Conservation (phyloP, 1,140 invertebrate species). For the Mizuhopecten yessoensis region DNA sequence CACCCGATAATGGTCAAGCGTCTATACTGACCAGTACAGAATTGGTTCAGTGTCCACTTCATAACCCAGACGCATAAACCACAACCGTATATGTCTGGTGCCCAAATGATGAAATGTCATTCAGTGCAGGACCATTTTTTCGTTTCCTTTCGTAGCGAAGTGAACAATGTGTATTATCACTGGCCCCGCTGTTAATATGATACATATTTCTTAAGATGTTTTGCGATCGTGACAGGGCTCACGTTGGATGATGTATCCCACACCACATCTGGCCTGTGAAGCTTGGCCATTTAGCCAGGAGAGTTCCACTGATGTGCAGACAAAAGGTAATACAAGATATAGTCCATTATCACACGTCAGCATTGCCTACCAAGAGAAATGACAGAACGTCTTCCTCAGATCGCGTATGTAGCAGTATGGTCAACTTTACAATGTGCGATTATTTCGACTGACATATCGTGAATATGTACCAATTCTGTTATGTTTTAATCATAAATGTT, state of each 20-base stretch:
- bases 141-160: background rate
- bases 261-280: background rate
- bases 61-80: background rate
- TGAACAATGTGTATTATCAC: background rate
- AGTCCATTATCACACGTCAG: slow-evolving; percentile 6
- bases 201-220: background rate
- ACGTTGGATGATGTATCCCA: background rate
- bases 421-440: background rate
- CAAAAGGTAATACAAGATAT: slow-evolving; percentile 16
- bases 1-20: background rate
- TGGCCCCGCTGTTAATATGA: background rate
- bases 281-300: background rate
- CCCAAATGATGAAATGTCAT: background rate
- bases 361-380: no score
- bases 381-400: background rate
- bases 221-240: background rate
- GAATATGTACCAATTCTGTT: background rate
- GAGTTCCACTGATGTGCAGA: slow-evolving; percentile 27
- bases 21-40: background rate
- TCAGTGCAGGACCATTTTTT: background rate
- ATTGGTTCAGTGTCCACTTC: background rate
- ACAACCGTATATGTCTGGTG: background rate
- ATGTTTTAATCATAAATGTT: background rate
- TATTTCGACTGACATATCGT: background rate
- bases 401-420: background rate